Conservation (phyloP, 2,797 vertebrate species). For the Sebastes nivosus region DNA sequence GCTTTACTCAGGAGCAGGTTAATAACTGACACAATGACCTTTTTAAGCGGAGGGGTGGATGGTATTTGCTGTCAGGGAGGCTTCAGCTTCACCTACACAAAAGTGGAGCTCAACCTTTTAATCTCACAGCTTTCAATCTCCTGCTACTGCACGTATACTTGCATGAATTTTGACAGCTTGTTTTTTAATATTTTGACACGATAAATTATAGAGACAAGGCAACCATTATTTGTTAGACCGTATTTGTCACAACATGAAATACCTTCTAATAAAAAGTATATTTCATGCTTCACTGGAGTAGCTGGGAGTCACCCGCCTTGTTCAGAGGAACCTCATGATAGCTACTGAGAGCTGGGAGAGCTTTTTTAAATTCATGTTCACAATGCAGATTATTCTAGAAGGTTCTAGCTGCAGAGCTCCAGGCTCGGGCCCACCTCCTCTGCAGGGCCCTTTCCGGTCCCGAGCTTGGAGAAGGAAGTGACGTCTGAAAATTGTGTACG, state of each 20-base stretch:
- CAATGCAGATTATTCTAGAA: background rate
- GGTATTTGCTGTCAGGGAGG: background rate
- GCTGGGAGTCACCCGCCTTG: background rate
- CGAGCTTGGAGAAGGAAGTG: background rate
- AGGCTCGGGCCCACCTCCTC: background rate
- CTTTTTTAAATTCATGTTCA: background rate
- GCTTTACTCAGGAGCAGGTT: background rate
- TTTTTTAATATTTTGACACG: background rate
- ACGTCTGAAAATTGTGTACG: background rate
- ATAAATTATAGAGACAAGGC: background rate
- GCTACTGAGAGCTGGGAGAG: background rate
- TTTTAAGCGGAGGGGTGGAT: background rate
- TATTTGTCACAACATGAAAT: background rate
- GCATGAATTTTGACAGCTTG: background rate
- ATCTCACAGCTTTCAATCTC: background rate
- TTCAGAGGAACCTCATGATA: background rate
- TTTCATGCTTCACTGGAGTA: background rate
- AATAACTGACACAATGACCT: constrained; percentile 32
- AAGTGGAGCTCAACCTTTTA: constrained; percentile 8
- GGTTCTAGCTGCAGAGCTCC: background rate
- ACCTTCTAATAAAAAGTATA: background rate
- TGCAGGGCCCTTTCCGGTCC: fast-evolving
- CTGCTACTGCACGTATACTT: background rate
- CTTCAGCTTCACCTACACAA: constrained; percentile 1
- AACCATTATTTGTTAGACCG: background rate